Evolutionary conservation across 1,140 invertebrate genomes (phyloP).

Genomic region (Mesaphorura yosii): DNA sequence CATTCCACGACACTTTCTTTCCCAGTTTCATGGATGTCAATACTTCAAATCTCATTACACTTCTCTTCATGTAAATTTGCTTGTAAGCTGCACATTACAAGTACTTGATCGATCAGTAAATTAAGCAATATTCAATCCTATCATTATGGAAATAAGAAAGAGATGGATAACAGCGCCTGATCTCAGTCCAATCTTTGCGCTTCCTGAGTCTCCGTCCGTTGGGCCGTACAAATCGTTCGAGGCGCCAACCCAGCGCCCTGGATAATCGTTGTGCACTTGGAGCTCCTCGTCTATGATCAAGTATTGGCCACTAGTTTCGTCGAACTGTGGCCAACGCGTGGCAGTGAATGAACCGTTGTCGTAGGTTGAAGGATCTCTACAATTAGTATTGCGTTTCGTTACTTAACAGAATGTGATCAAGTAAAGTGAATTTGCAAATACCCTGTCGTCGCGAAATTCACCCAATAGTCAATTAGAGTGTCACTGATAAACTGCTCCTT

Average conservation of each 20-base stretch:
- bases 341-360: background rate
- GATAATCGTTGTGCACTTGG: background rate
- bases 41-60: no score
- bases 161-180: no score
- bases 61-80: no score
- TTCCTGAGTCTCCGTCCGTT: no score
- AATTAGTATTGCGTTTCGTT: background rate
- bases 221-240: background rate
- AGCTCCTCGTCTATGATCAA: conserved; percentile 3
- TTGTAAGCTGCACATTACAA: no score
- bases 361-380: background rate
- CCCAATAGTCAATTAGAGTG: background rate
- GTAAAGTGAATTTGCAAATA: background rate
- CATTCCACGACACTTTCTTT: no score
- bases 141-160: no score
- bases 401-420: background rate
- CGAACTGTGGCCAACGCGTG: background rate
- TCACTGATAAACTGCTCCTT: conserved; percentile 1
- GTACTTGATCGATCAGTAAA: no score
- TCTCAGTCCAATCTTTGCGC: no score
- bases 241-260: background rate
- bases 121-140: no score
- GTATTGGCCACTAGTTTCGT: background rate
- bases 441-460: conserved; percentile 4
- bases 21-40: no score